These are phyloP conservation scores for Strix aluco DNA, from an alignment of 2,113 vertebrate species.

Conservation along the genomic window DNA sequence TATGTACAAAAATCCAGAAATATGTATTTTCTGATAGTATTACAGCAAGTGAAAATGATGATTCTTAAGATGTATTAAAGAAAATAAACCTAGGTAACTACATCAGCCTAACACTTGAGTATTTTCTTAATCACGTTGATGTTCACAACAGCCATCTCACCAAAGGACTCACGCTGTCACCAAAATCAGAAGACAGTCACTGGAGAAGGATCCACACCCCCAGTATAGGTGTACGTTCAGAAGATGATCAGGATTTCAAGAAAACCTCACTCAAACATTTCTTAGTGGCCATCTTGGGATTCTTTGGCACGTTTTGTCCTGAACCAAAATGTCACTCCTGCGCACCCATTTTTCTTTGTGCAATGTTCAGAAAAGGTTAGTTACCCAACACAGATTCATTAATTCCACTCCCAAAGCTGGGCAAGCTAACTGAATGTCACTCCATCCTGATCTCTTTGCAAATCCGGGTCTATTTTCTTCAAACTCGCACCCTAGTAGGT, in stretches of 20 bases:
- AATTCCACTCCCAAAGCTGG: background rate
- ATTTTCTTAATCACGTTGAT: background rate
- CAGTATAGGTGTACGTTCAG: fast-evolving
- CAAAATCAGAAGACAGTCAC: background rate
- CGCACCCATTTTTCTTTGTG: fast-evolving
- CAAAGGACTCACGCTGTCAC: fast-evolving
- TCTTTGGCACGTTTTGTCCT: background rate
- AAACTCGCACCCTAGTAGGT: background rate
- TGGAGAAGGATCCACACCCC: background rate
- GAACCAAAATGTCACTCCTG: background rate
- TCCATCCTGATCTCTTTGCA: background rate
- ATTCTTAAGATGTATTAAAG: background rate
- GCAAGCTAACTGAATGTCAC: fast-evolving
- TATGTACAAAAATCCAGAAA: background rate
- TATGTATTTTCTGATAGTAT: background rate
- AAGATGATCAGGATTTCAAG: background rate
- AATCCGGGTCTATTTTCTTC: background rate
- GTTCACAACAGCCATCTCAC: fast-evolving
- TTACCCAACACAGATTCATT: background rate
- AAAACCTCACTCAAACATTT: background rate
- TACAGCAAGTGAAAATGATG: background rate
- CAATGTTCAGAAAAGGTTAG: background rate
- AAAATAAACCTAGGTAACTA: too few relatives aligned
- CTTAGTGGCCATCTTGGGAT: background rate
- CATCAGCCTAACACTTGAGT: background rate